Conservation (phyloP, 2,797 vertebrate species). For the Sebastes matsubarae region DNA sequence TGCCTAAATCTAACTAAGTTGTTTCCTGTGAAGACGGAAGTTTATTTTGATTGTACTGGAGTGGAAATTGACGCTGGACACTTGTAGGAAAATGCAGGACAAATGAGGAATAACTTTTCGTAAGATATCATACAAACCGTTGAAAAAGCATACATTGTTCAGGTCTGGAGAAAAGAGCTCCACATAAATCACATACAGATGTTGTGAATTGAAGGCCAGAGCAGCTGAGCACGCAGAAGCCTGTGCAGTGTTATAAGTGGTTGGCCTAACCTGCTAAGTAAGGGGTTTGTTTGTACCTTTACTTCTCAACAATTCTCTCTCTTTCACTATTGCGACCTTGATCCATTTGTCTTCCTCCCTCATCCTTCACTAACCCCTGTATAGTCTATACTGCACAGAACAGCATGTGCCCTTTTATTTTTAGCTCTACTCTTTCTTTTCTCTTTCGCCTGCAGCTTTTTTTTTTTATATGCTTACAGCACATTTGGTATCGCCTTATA, state of each 20-base stretch:
- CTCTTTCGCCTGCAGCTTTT: background rate
- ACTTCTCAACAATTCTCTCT: background rate
- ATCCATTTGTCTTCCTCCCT: background rate
- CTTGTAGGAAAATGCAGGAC: no score
- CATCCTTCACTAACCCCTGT: background rate
- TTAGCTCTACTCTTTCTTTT: background rate
- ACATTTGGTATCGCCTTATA: slow-evolving; percentile 6
- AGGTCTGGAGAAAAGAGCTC: background rate
- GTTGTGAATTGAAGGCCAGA: background rate
- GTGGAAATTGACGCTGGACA: no score
- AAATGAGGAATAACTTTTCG: no score
- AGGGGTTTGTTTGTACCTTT: background rate
- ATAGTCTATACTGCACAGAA: background rate
- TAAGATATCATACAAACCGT: no score
- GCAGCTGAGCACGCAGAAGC: background rate
- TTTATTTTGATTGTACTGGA: no score
- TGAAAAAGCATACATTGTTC: background rate
- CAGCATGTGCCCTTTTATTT: slow-evolving; percentile 4
- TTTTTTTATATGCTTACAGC: background rate
- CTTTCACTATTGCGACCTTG: background rate
- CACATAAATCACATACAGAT: background rate
- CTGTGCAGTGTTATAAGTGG: background rate
- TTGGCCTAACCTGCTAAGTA: background rate
- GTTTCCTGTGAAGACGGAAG: no score
- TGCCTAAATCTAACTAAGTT: no score